Conservation (phyloP, 2,888 invertebrate species). For the Mellilla xanthometata region DNA sequence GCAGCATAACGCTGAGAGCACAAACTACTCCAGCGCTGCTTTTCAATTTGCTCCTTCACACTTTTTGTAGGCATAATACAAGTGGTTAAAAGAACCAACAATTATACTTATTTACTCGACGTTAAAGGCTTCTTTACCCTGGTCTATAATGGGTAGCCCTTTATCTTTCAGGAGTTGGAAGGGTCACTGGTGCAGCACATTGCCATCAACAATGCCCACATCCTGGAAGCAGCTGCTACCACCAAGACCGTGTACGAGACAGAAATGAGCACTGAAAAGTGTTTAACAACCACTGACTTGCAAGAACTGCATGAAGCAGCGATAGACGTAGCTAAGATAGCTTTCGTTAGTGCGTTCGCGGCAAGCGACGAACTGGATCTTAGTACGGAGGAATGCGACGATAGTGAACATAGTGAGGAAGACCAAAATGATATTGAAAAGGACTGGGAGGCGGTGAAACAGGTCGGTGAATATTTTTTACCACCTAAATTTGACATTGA, state of each 20-base stretch:
- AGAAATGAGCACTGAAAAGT: slow-evolving; percentile 8
- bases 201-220: slow-evolving; percentile 6
- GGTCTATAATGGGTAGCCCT: too few species aligned
- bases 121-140: too few species aligned
- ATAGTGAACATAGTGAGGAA: not conserved
- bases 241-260: slow-evolving; percentile 14
- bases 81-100: too few species aligned
- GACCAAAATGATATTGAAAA: not conserved
- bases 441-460: slow-evolving; percentile 3
- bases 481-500: too few species aligned
- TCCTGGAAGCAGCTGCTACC: slow-evolving; percentile 3
- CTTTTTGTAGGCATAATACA: too few species aligned
- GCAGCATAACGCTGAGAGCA: too few species aligned
- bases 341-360: not conserved
- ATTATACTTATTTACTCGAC: too few species aligned
- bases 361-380: too few species aligned
- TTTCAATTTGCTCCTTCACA: too few species aligned
- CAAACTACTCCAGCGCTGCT: too few species aligned
- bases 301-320: slow-evolving; percentile 10
- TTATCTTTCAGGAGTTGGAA: slow-evolving; percentile 7
- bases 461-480: slow-evolving; percentile 4
- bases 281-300: slow-evolving; percentile 8
- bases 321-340: slow-evolving; percentile 1
- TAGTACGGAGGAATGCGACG: too few species aligned
- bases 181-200: slow-evolving; percentile 2